Evolutionary conservation across 1,140 invertebrate genomes (phyloP).

Genomic region (Cotesia typhae): DNA sequence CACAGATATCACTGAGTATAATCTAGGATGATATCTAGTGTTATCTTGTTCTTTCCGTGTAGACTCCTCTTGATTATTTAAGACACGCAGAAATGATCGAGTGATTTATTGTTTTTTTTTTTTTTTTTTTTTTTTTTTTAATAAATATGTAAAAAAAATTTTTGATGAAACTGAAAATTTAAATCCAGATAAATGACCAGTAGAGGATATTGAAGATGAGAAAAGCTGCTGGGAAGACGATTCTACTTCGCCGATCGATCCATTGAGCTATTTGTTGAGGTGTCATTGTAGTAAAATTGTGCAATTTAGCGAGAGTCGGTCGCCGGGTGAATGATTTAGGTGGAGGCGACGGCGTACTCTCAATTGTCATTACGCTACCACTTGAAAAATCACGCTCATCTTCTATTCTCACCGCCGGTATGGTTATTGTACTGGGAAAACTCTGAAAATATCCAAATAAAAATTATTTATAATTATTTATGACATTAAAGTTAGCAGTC

Average conservation of each 20-base stretch:
- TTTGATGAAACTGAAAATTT: conserved; percentile 41
- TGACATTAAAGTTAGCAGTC: neutral
- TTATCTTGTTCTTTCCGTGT: no score
- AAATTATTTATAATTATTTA: neutral
- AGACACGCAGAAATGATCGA: no score
- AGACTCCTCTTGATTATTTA: no score
- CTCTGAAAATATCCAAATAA: conserved; percentile 65
- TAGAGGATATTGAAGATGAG: conserved; percentile 85
- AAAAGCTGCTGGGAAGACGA: conserved; percentile 81
- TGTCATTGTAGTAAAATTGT: conserved; percentile 81
- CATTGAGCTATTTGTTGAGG: conserved; percentile 86
- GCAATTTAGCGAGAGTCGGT: conserved; percentile 59
- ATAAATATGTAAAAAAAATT: conserved; percentile 22
- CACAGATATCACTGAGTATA: no score
- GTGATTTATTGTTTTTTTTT: neutral
- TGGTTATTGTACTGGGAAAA: conserved; percentile 70
- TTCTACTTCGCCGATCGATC: conserved; percentile 82
- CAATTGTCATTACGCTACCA: conserved; percentile 57
- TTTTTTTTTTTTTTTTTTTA: conserved; percentile 13
- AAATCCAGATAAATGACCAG: conserved; percentile 80
- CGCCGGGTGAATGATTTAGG: conserved; percentile 56
- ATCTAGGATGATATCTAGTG: no score
- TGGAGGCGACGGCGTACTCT: conserved; percentile 52
- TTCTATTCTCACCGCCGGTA: conserved; percentile 73
- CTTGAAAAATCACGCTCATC: conserved; percentile 61